Conservation (phyloP, 2,113 vertebrate species). For the Dromas ardeola region DNA sequence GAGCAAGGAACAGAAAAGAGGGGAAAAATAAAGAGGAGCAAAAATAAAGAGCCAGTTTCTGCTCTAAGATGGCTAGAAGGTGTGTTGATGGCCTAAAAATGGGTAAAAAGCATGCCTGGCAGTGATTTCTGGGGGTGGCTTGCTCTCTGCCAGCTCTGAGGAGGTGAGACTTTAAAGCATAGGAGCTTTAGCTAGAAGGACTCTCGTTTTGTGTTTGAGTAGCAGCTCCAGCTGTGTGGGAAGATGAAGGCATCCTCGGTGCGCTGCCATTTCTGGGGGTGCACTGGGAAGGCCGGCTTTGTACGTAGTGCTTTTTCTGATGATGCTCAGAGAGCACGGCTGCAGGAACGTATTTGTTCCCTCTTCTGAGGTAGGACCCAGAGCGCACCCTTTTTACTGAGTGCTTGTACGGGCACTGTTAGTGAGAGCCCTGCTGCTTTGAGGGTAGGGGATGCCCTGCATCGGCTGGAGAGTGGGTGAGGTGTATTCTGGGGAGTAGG, state of each 20-base stretch:
- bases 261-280: background rate
- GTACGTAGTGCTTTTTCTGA: background rate
- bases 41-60: background rate
- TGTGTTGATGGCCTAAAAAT: background rate
- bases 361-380: background rate
- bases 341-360: background rate
- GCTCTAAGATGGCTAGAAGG: background rate
- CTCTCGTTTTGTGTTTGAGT: background rate
- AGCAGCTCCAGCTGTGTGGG: conserved; percentile 13
- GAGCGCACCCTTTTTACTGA: background rate
- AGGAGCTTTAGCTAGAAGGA: background rate
- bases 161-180: background rate
- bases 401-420: fast-evolving
- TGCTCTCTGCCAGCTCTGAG: background rate
- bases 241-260: background rate
- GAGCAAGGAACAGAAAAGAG: background rate
- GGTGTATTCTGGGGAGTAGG: background rate
- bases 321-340: fast-evolving
- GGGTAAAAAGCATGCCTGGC: background rate
- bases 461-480: background rate
- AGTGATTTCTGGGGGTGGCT: background rate
- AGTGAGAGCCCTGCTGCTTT: background rate
- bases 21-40: background rate
- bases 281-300: background rate
- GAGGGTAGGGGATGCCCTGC: background rate